Conservation (phyloP, 2,888 invertebrate species). For the Philereme transversata region DNA sequence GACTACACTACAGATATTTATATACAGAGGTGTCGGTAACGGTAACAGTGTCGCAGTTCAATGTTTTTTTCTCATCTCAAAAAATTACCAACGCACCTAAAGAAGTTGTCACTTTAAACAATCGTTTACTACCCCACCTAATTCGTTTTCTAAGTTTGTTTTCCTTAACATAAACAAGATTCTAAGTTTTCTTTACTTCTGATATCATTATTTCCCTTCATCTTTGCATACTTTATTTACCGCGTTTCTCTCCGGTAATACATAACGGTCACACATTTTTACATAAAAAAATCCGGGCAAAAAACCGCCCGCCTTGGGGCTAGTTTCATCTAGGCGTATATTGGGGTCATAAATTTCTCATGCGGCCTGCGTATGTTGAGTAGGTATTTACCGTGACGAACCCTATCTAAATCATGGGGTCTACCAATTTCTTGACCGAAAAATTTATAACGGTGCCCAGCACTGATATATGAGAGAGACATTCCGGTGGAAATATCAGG, state of each 20-base stretch:
- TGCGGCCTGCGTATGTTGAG: conserved; percentile 57
- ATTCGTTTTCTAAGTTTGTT: not conserved
- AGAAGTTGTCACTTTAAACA: too few relatives aligned
- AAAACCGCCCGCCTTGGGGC: conserved; percentile 46
- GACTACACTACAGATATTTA: too few relatives aligned
- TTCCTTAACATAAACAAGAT: conserved; percentile 5
- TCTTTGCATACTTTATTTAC: conserved; percentile 30
- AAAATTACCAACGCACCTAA: too few relatives aligned
- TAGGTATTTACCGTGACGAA: conserved; percentile 64
- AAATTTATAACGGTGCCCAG: conserved; percentile 75
- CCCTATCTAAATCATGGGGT: conserved; percentile 66
- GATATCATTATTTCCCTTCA: too few relatives aligned
- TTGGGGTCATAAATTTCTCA: conserved; percentile 70
- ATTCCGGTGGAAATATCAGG: conserved; percentile 44
- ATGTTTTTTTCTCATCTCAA: too few relatives aligned
- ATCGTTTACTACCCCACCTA: not conserved
- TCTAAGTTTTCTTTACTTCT: conserved; percentile 7
- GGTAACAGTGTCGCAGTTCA: too few relatives aligned
- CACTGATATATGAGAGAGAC: conserved; percentile 62
- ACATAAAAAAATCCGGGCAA: conserved; percentile 52
- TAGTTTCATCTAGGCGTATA: conserved; percentile 70
- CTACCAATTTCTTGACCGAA: conserved; percentile 81
- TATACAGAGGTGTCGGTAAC: too few relatives aligned
- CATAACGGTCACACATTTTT: conserved; percentile 42
- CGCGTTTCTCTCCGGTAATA: conserved; percentile 24